These are phyloP conservation scores for Brachionus calyciflorus DNA, from an alignment of 1,140 invertebrate species.

Conservation along the genomic window DNA sequence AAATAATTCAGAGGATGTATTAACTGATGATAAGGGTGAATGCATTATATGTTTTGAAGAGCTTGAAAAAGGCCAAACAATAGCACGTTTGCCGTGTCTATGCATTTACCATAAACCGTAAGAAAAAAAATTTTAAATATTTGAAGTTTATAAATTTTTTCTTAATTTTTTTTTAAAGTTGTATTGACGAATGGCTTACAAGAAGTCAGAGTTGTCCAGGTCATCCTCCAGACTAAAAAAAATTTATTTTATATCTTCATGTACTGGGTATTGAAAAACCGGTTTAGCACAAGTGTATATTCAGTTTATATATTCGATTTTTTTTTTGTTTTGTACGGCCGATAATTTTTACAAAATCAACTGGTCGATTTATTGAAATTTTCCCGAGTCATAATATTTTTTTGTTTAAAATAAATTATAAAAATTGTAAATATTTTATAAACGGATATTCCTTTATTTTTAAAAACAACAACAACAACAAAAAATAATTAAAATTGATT, in stretches of 20 bases:
- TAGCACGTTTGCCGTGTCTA: conserved; percentile 93
- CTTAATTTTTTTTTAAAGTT: conserved; percentile 66
- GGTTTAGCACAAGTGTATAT: no score
- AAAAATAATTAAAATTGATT: no score
- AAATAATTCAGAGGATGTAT: conserved; percentile 78
- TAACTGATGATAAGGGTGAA: conserved; percentile 86
- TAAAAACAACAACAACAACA: no score
- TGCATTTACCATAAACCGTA: conserved; percentile 96
- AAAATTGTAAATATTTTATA: background rate
- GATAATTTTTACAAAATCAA: background rate
- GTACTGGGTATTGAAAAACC: background rate
- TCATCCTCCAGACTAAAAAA: conserved; percentile 77
- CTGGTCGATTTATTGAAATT: background rate
- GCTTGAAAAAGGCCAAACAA: conserved; percentile 84
- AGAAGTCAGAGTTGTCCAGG: conserved; percentile 93
- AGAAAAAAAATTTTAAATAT: conserved; percentile 63
- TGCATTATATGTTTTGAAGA: conserved; percentile 99
- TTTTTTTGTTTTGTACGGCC: conserved; percentile 28
- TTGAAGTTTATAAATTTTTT: background rate
- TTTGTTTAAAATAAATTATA: background rate
- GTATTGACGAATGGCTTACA: conserved; percentile 95
- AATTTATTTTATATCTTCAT: background rate
- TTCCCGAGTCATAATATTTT: conserved; percentile 31
- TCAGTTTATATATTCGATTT: no score
- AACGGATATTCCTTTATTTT: no score